Base-by-base conservation (phyloP, 1,140 invertebrate species). In the Lordiphosa clarofinis region DNA sequence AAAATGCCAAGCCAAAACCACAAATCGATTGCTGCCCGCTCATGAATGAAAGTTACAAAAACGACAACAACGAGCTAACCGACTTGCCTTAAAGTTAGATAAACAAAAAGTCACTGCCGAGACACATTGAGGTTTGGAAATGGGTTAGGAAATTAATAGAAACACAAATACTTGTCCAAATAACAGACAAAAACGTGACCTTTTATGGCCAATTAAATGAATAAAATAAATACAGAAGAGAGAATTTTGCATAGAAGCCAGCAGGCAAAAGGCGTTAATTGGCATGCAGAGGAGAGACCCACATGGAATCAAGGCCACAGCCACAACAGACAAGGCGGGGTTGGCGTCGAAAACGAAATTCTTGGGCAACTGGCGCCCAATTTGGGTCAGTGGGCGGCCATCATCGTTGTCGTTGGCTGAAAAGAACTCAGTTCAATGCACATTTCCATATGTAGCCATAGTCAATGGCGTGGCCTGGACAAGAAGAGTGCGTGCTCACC, bases 1-100 rank as follows among this genome's bases (percentile, higher is more conserved):
- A 72, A 66, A 69, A 66, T 57, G 49, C 63, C 63, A 65, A 59
- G 54, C 50, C 36, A 59, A 61, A 67, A 53, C 58, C 64, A 61
- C 50, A 49, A 57, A 72, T 48, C 68, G 63, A 61, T 52, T 49
- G 39, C 48, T 49, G 39, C 48, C 42, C 19, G 43, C 46, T 49
- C 67, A 76, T 73, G 78, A 74, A 76, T 76, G 73, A 76, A 76
- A 76, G 73, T 67, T 76, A 76, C 56, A 59, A 66, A 62, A 63
- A 73, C 57, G 39, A 40, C 42, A 55, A 69, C 48, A 50, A 24
- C 40, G 28, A 53, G 47, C 24, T 13, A 46, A 37, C 10, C 33
- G 49, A 68, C 62, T 71, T 67, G 73, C 56, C 63, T 58, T 36
- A 53, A 52, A 36, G 37, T 33, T 33, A 46, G 33, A 31, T 31